Evolutionary conservation across 2,113 vertebrate species (phyloP), one percentile per base, ranked within the genome.

Genomic region (Ammodytes dubius): DNA sequence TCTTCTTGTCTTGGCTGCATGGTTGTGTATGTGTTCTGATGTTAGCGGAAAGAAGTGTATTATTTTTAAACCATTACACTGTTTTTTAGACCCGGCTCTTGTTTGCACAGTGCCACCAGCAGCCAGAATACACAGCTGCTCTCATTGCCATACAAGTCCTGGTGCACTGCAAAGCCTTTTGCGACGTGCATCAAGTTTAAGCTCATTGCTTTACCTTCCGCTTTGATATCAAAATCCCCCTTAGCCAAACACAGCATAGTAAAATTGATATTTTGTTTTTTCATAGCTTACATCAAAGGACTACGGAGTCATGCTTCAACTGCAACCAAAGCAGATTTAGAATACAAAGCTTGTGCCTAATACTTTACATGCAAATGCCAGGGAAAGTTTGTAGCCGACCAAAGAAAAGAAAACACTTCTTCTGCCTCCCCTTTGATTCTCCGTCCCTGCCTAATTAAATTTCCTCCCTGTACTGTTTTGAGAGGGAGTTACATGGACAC

Each of bases 281-380:
- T 10, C 2, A 27, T 19, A 49, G 17, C 27, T 46, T 70, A 50
- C 59, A 67, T 87, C 61, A 76, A 84, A 82, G 8, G 40, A 50
- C 17, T 57, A n/a, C n/a, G n/a, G n/a, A 52, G 56, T 70, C 53
- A 59, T 54, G 59, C 63, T 70, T 64, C 45, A 72, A 27, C 54
- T 73, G 54, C 67, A 81, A 61, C 74, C 83, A 84, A 73, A 83
- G 83, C 65, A 84, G 53, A 71, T 85, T 83, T 56, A 68, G 6
- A 63, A 76, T 19, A 37, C 43, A 73, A 75, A 43, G 15, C 63
- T 13, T 57, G 7, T 6, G 2, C 35, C 6, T 50, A 64, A 74
- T 64, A 45, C 43, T 71, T 19, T 42, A 49, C 69, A 82, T 86
- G 78, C 81, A 70, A 56, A 79, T 86, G 52, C 68, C 50, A 37